These are phyloP conservation scores for Callipepla californica DNA, from an alignment of 2,113 vertebrate species.

Conservation along the genomic window DNA sequence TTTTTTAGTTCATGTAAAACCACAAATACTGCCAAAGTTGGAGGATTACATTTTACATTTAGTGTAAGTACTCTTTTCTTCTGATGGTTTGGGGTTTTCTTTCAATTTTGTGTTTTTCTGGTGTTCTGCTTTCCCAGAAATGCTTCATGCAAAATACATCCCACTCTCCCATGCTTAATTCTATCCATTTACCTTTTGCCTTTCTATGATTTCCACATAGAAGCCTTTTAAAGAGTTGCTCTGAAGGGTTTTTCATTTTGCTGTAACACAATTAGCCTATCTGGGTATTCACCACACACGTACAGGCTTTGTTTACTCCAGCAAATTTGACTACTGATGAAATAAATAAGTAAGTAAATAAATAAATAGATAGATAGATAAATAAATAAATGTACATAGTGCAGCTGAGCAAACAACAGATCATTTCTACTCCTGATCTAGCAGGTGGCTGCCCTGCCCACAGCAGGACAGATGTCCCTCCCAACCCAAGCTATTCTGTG, in stretches of 20 bases:
- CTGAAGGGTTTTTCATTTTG: not conserved
- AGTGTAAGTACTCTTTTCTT: not conserved
- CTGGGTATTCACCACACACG: accelerated
- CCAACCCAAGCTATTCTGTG: not conserved
- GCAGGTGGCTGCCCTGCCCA: no score
- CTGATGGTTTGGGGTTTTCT: no score
- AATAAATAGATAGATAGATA: not conserved
- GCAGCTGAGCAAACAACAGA: not conserved
- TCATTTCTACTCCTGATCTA: not conserved
- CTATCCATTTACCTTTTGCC: not conserved
- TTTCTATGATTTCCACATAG: not conserved
- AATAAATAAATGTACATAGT: not conserved
- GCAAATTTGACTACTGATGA: not conserved
- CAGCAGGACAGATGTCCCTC: no score
- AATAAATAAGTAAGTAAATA: not conserved
- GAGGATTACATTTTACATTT: not conserved
- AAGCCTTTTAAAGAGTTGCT: not conserved
- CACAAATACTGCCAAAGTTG: not conserved
- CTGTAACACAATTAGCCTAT: not conserved
- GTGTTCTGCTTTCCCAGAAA: not conserved
- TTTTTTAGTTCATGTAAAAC: not conserved
- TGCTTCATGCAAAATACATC: not conserved
- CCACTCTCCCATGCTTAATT: not conserved
- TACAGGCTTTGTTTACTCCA: not conserved
- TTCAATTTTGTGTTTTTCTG: no score